Base-by-base conservation (phyloP, 37 sponge, comb jelly and placozoan genomes). In the Cladorhizidae sp. region DNA sequence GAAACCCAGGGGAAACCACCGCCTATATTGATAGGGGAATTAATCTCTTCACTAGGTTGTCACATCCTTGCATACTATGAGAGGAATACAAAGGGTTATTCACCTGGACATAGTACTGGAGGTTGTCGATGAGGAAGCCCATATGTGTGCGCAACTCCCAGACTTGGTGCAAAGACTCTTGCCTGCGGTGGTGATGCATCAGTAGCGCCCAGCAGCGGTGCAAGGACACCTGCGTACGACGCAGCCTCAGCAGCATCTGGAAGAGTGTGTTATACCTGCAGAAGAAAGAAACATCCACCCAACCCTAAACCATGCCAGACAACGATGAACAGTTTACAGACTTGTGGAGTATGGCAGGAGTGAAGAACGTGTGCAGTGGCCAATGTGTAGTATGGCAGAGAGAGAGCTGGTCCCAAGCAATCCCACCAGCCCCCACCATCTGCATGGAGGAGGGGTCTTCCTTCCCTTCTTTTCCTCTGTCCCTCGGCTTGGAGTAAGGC, bases 101-200 rank as follows among this genome's bases (percentile, higher is more conserved):
- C 29, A 91, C 96, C 88, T 97, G 98, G n/a, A 97, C 85, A 67
- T 97, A 97, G 67, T 97, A 97, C 79, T 95, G 98, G 8, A 97
- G 86, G 59, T 95, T 94, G 51, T 97, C 95, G 51, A 95, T 68
- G 23, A 97, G 86, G 79, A 95, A 97, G 6, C 91, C 93, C 96
- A 95, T 92, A 74, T 94, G 93, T 29, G 80, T 75, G 57, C 95
- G 76, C 40, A 97, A 80, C 79, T 94, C 87, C 89, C 95, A 91
- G 36, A 93, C 71, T 14, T 55, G 36, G 0, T 68, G 52, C 67
- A 92, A 74, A 12, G 51, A 49, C 12, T 56, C 52, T 33, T 38
- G 79, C 40, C 57, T 58, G 40, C 35, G 25, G 52, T 76, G 58
- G 42, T 74, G 61, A 58, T 40, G 65, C 96, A 95, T 95, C 69